These are phyloP conservation scores for Seriola rivoliana DNA, from an alignment of 2,113 vertebrate species.

Conservation along the genomic window DNA sequence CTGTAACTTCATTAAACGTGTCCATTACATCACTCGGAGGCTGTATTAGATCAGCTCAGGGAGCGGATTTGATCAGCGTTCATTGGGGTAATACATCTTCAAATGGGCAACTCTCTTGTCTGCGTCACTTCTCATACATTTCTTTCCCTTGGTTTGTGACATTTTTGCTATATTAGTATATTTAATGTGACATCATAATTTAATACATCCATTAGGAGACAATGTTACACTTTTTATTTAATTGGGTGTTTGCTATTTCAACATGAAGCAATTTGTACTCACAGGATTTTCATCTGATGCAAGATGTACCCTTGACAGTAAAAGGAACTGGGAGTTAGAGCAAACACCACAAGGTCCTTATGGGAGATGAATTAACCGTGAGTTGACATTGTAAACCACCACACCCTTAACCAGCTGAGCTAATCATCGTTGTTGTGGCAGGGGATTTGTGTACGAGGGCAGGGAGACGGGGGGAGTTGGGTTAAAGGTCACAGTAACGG, in stretches of 20 bases:
- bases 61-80: slow-evolving; percentile 68
- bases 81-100: slow-evolving; percentile 60
- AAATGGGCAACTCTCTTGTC: slow-evolving; percentile 39
- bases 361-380: slow-evolving; percentile 63
- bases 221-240: background rate
- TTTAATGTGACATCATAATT: slow-evolving; percentile 11
- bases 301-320: slow-evolving; percentile 3
- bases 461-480: slow-evolving; percentile 33
- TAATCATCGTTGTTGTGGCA: slow-evolving; percentile 59
- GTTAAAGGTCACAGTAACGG: slow-evolving; percentile 74
- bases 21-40: slow-evolving; percentile 76
- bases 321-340: slow-evolving; percentile 12
- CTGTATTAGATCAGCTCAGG: slow-evolving; percentile 67
- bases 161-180: slow-evolving; percentile 2
- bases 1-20: slow-evolving; percentile 76
- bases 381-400: slow-evolving; percentile 69
- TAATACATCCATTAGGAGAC: slow-evolving; percentile 3
- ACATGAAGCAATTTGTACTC: slow-evolving; percentile 21
- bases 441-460: slow-evolving; percentile 61
- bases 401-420: slow-evolving; percentile 75
- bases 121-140: slow-evolving; percentile 44
- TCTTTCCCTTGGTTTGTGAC: slow-evolving; percentile 32
- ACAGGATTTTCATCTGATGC: background rate
- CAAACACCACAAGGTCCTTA: slow-evolving; percentile 45
- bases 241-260: slow-evolving; percentile 15